Evolutionary conservation across 2,888 invertebrate genomes (phyloP).

Genomic region (Odontocolon sp.): DNA sequence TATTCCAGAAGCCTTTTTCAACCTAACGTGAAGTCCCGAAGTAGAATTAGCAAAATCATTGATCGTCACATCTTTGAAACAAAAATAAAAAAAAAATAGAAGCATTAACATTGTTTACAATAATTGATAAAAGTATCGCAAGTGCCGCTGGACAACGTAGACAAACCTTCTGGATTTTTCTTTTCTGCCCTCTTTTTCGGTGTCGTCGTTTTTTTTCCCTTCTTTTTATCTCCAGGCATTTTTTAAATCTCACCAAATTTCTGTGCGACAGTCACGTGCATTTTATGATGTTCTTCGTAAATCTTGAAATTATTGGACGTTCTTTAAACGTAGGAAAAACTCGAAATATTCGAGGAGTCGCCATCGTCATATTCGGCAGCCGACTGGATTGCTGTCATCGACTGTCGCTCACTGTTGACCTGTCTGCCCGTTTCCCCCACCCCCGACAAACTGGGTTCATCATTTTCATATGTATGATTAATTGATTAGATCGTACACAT

Average conservation of each 20-base stretch:
- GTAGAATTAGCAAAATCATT: slow-evolving; percentile 86
- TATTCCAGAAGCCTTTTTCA: slow-evolving; percentile 74
- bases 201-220: slow-evolving; percentile 52
- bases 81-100: background rate
- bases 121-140: background rate
- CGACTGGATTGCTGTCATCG: slow-evolving; percentile 19
- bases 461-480: too few species aligned
- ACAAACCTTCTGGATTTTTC: slow-evolving; percentile 51
- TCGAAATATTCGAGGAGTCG: slow-evolving; percentile 48
- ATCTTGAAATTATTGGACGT: slow-evolving; percentile 37
- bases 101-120: background rate
- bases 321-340: slow-evolving; percentile 49
- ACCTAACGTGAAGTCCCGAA: slow-evolving; percentile 71
- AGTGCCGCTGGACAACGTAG: background rate
- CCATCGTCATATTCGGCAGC: slow-evolving; percentile 45
- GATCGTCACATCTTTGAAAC: slow-evolving; percentile 85
- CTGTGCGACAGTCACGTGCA: slow-evolving; percentile 43
- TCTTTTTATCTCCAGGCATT: slow-evolving; percentile 55
- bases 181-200: slow-evolving; percentile 48
- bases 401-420: too few species aligned
- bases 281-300: slow-evolving; percentile 44
- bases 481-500: too few species aligned
- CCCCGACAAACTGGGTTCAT: too few species aligned
- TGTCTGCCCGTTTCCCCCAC: too few species aligned
- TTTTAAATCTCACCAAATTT: slow-evolving; percentile 29